Evolutionary conservation across 1,140 invertebrate genomes (phyloP).

Genomic region (Mactra quadrangularis): DNA sequence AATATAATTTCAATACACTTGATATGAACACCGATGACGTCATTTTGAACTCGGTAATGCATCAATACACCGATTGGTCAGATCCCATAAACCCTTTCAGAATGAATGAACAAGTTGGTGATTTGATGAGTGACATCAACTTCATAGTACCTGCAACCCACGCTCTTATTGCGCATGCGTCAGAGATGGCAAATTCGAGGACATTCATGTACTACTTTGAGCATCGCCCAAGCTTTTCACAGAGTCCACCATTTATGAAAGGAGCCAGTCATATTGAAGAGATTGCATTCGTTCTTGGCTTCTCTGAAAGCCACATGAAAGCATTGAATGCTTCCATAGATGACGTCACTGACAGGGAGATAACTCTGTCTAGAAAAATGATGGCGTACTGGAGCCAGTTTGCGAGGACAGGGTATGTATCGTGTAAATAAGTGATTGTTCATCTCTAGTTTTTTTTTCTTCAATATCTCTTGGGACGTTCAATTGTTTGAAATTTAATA

Average conservation of each 20-base stretch:
- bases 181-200: background rate
- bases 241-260: background rate
- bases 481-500: no score
- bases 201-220: slow-evolving; percentile 43
- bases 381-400: slow-evolving; percentile 46
- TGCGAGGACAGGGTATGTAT: slow-evolving; percentile 32
- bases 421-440: no score
- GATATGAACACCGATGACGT: slow-evolving; percentile 5
- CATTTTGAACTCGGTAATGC: background rate
- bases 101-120: background rate
- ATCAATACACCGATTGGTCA: slow-evolving; percentile 25
- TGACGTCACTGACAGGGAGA: background rate
- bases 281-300: slow-evolving; percentile 34
- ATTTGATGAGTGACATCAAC: background rate
- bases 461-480: no score
- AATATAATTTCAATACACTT: background rate
- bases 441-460: no score
- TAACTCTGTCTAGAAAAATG: background rate
- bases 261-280: slow-evolving; percentile 34
- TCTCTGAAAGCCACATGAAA: background rate
- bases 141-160: background rate
- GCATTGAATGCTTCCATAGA: background rate
- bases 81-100: background rate
- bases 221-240: slow-evolving; percentile 11
- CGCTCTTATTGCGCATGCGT: background rate